Percentiles rank a stretch among this genome's conserved stretches.
Evolutionary conservation across 2,888 invertebrate species (phyloP).

Genomic region (Thysanoteuthis rhombus): DNA sequence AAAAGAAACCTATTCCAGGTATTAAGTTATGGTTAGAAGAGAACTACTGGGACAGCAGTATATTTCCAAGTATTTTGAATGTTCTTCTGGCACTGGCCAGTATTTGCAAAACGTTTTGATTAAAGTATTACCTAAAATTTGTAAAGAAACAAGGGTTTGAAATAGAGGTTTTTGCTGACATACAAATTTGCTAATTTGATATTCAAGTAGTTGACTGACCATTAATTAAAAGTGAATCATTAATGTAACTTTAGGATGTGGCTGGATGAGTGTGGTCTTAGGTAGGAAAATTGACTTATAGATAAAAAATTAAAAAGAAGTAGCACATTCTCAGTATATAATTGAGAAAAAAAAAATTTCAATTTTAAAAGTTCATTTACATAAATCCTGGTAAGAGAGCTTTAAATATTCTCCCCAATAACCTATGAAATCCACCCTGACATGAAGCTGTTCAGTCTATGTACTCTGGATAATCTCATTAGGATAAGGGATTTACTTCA

Average conservation of each 20-base stretch:
- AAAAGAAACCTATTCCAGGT: background rate
- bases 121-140: background rate
- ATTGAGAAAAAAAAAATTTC: too few relatives aligned
- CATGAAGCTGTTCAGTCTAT: background rate
- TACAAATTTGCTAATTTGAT: background rate
- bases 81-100: background rate
- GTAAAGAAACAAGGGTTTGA: background rate
- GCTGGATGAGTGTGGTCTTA: too few relatives aligned
- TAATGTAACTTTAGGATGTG: too few relatives aligned
- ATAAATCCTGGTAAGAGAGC: background rate
- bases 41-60: background rate
- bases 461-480: background rate
- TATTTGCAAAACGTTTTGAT: background rate
- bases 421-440: background rate
- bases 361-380: background rate
- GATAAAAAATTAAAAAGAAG: background rate
- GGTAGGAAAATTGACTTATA: background rate
- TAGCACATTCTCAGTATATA: background rate
- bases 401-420: background rate
- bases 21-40: background rate
- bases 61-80: background rate
- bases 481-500: background rate
- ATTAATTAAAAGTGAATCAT: background rate
- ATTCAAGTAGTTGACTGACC: background rate
- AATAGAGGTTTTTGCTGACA: background rate